Conservation (phyloP, 30 jellyfish, hydroid and myxozoan genomes). For the Cassiopea andromeda region DNA sequence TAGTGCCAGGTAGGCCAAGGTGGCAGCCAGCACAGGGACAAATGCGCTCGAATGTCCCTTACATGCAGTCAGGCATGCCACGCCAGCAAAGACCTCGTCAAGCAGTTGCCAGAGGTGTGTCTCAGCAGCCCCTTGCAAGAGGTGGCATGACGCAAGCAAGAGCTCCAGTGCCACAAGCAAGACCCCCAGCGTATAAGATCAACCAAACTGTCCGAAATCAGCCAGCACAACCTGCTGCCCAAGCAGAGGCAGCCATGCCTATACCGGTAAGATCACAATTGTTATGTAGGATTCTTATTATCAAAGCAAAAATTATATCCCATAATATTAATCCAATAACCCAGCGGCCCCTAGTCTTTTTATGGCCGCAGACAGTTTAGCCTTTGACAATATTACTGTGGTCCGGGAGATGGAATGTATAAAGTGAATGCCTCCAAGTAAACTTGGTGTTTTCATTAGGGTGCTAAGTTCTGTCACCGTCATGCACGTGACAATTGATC, state of each 20-base stretch:
- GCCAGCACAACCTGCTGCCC: slow-evolving; percentile 71
- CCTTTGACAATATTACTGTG: too few species aligned
- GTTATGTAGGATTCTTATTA: neutral
- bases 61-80: slow-evolving; percentile 48
- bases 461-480: too few species aligned
- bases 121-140: slow-evolving; percentile 49
- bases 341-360: too few species aligned
- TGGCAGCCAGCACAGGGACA: slow-evolving; percentile 62
- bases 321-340: too few species aligned
- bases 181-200: slow-evolving; percentile 74
- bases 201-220: slow-evolving; percentile 73
- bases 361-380: too few species aligned
- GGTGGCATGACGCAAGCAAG: slow-evolving; percentile 62
- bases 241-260: slow-evolving; percentile 42
- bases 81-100: slow-evolving; percentile 63
- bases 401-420: too few species aligned
- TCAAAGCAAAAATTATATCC: too few species aligned
- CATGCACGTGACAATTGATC: too few species aligned
- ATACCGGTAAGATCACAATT: slow-evolving; percentile 3
- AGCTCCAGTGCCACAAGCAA: slow-evolving; percentile 67
- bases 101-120: slow-evolving; percentile 54
- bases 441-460: too few species aligned
- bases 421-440: too few species aligned
- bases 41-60: slow-evolving; percentile 34
- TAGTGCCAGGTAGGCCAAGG: slow-evolving; percentile 64